Conservation (phyloP, 2,888 invertebrate genomes). For the Sesamia inferens region DNA sequence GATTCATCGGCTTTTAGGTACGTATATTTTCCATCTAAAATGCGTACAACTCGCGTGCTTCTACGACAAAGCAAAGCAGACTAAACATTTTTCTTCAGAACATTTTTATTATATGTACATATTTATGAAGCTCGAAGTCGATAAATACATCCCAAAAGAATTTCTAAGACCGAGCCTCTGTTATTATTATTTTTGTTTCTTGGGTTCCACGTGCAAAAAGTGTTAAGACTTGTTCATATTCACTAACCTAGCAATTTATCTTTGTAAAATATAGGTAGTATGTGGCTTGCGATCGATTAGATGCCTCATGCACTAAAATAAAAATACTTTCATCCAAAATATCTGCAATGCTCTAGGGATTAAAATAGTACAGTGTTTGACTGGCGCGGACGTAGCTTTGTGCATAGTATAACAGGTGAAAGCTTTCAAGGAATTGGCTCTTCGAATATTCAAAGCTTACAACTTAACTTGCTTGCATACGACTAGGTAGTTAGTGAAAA, state of each 20-base stretch:
- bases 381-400: conserved; percentile 47
- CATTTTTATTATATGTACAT: too few species aligned
- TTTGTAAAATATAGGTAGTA: not conserved
- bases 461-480: too few species aligned
- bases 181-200: conserved; percentile 15
- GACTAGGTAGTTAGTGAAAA: not conserved
- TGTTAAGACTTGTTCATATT: conserved; percentile 16
- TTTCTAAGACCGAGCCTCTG: not conserved
- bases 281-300: not conserved
- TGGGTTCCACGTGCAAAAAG: conserved; percentile 2
- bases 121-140: not conserved
- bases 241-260: conserved; percentile 12
- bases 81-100: not conserved
- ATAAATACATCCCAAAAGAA: not conserved
- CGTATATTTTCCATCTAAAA: too few species aligned
- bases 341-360: not conserved
- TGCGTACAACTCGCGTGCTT: too few species aligned
- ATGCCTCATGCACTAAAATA: not conserved
- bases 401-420: conserved; percentile 62
- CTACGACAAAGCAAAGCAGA: too few species aligned
- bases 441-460: conserved; percentile 42
- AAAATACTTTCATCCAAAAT: not conserved
- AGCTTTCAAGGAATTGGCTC: conserved; percentile 55
- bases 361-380: not conserved
- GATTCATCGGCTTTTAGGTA: too few species aligned